A percentile compares a stretch with the other conserved stretches of the same genome.
Evolutionary conservation across 2,888 invertebrate species (phyloP).

Genomic region (Mesoligia furuncula): DNA sequence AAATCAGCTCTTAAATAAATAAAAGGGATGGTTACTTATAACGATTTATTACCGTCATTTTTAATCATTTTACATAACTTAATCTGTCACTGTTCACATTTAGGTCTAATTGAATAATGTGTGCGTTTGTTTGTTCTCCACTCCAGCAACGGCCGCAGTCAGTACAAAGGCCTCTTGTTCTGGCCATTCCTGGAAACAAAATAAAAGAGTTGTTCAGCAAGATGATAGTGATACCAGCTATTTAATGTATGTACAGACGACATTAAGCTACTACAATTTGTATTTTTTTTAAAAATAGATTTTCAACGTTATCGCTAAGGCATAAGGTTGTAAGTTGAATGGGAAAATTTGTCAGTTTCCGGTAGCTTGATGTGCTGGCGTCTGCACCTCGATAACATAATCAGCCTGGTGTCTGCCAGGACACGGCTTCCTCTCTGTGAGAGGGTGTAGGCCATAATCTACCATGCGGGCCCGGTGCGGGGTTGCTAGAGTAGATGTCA

Average conservation of each 20-base stretch:
- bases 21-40: background rate
- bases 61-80: background rate
- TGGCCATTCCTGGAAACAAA: slow-evolving; percentile 31
- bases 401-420: too few species aligned
- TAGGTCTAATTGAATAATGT: background rate
- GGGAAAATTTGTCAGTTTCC: too few species aligned
- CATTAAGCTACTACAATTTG: too few species aligned
- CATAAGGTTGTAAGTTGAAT: too few species aligned
- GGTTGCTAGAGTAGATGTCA: too few species aligned
- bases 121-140: background rate
- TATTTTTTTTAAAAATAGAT: too few species aligned
- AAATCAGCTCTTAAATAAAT: slow-evolving; percentile 19
- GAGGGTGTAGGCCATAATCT: too few species aligned
- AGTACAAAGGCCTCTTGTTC: slow-evolving; percentile 14
- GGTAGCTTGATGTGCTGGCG: too few species aligned
- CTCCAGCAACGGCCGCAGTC: background rate
- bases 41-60: background rate
- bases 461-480: too few species aligned
- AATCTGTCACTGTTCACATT: slow-evolving; percentile 4
- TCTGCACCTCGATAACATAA: too few species aligned
- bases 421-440: too few species aligned
- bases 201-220: slow-evolving; percentile 16
- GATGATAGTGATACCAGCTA: background rate
- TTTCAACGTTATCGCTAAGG: too few species aligned
- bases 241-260: background rate